Percentiles rank a stretch among this genome's conserved stretches.
These are phyloP conservation scores for Aleadryas rufinucha DNA, from an alignment of 2,113 vertebrate species.

Conservation along the genomic window DNA sequence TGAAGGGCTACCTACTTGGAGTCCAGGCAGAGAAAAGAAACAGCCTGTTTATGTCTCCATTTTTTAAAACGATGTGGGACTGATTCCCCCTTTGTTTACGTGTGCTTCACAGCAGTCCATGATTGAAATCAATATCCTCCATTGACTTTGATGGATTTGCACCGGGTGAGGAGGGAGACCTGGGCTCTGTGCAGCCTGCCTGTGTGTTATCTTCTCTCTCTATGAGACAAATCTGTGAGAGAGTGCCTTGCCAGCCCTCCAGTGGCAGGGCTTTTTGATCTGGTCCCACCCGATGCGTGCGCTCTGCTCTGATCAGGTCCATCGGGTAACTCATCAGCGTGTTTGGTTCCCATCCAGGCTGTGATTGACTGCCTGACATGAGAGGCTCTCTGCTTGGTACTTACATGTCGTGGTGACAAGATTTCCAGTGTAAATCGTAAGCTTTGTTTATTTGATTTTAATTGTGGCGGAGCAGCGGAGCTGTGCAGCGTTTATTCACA, in stretches of 20 bases:
- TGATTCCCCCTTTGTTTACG: neutral
- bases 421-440: neutral
- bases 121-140: conserved; percentile 13
- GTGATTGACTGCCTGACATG: neutral
- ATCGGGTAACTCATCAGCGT: fast-evolving
- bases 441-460: conserved; percentile 27
- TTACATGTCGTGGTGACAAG: neutral
- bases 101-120: neutral
- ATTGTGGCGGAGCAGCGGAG: neutral
- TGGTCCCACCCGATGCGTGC: fast-evolving
- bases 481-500: neutral
- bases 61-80: neutral
- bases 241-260: neutral
- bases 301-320: neutral
- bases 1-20: neutral
- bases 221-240: neutral
- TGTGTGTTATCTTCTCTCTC: neutral
- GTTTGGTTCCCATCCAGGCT: neutral
- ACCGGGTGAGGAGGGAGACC: neutral
- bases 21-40: neutral
- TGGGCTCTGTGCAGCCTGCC: neutral
- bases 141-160: conserved; percentile 47
- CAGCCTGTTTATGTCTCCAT: neutral
- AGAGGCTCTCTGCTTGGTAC: neutral
- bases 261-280: neutral